Evolutionary conservation across 2,888 invertebrate genomes (phyloP).

Genomic region (Pyrrhosoma nymphula): DNA sequence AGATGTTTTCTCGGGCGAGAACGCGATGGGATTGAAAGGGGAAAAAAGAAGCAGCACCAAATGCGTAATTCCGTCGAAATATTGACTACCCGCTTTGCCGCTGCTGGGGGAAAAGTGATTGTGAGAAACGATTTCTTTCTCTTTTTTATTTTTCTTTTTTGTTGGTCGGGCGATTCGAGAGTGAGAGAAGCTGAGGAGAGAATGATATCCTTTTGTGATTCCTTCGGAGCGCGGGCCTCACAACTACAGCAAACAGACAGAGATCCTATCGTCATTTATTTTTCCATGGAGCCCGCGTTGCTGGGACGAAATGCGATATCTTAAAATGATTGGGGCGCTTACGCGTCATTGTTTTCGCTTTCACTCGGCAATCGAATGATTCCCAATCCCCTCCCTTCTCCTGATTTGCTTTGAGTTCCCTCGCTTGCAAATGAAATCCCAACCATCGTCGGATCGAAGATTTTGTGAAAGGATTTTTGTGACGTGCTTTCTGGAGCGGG

Average conservation of each 20-base stretch:
- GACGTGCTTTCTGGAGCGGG: background rate
- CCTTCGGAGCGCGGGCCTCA: background rate
- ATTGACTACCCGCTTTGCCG: background rate
- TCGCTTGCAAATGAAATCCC: background rate
- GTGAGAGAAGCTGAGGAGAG: background rate
- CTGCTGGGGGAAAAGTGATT: background rate
- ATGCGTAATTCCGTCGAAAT: background rate
- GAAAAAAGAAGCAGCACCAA: too few relatives aligned
- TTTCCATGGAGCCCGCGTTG: background rate
- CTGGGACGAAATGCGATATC: background rate
- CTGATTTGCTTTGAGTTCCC: background rate
- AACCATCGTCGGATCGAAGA: background rate
- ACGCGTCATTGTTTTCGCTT: background rate
- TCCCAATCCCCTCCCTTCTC: background rate
- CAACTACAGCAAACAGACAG: background rate
- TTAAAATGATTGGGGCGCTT: conserved; percentile 28
- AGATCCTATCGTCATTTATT: background rate
- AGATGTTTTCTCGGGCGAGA: background rate
- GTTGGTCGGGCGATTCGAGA: background rate
- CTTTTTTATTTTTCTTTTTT: background rate
- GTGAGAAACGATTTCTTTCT: background rate
- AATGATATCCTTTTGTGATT: background rate
- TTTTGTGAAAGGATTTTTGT: background rate
- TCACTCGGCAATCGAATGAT: background rate
- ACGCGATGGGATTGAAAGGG: background rate